A percentile compares a stretch with the other conserved stretches of the same genome.
Evolutionary conservation across 2,113 vertebrate species (phyloP).

Genomic region (Eurypyga helias): DNA sequence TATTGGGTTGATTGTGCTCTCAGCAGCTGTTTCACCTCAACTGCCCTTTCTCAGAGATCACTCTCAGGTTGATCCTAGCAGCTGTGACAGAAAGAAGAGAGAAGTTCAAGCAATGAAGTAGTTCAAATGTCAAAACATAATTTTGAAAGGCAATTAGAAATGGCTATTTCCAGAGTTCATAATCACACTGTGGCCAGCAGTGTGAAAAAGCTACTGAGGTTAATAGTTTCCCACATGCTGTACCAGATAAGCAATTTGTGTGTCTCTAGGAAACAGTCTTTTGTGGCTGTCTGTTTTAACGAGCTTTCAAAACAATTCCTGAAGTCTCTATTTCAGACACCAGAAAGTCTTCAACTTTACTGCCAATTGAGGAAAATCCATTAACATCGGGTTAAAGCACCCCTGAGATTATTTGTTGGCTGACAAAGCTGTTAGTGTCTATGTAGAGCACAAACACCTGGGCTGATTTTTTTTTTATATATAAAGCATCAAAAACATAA

Average conservation of each 20-base stretch:
- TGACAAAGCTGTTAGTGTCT: background rate
- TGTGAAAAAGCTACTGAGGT: background rate
- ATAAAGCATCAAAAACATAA: background rate
- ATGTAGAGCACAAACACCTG: background rate
- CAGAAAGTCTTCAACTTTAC: background rate
- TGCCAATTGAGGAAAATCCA: background rate
- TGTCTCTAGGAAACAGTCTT: background rate
- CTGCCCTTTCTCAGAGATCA: background rate
- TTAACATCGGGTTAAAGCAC: background rate
- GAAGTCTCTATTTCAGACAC: background rate
- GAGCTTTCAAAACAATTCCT: background rate
- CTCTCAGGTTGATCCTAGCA: background rate
- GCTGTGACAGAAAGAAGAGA: background rate
- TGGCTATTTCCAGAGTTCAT: background rate
- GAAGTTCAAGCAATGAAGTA: background rate
- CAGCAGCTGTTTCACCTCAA: background rate
- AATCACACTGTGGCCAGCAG: background rate
- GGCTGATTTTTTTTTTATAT: background rate
- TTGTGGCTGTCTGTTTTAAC: background rate
- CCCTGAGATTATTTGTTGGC: background rate
- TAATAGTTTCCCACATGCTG: background rate
- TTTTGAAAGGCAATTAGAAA: background rate
- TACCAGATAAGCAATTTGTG: background rate
- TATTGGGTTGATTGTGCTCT: background rate
- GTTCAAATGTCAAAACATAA: background rate